Conservation (phyloP, 2,113 vertebrate genomes). For the Pangasianodon hypophthalmus region DNA sequence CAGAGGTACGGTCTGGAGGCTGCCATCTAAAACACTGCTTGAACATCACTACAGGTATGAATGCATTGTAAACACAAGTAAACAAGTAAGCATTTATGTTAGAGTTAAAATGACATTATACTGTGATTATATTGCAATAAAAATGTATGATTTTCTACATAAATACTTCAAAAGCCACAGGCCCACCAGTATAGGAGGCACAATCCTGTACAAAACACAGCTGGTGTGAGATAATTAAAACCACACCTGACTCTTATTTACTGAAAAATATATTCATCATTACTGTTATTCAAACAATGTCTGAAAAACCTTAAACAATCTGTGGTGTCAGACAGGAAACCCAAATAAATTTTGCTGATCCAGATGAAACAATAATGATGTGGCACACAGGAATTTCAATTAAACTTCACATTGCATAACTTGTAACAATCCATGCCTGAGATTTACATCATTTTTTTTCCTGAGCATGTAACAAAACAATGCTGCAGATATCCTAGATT, state of each 20-base stretch:
- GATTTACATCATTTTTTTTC: background rate
- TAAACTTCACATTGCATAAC: background rate
- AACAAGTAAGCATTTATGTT: background rate
- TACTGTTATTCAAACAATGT: slow-evolving; percentile 39
- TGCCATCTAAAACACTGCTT: slow-evolving; percentile 73
- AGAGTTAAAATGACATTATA: background rate
- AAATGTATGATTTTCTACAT: background rate
- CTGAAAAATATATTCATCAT: slow-evolving; percentile 33
- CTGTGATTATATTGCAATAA: background rate
- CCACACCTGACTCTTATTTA: background rate
- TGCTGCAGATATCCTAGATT: background rate
- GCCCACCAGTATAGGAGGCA: background rate
- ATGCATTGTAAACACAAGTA: background rate
- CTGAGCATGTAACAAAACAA: background rate
- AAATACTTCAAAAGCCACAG: background rate
- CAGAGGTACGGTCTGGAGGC: slow-evolving; percentile 72
- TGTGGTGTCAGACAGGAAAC: slow-evolving; percentile 37
- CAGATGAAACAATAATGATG: slow-evolving; percentile 40
- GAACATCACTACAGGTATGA: slow-evolving; percentile 74
- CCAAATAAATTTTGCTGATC: slow-evolving; percentile 40
- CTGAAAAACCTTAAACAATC: slow-evolving; percentile 41
- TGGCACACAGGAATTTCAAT: background rate
- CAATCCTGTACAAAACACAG: slow-evolving; percentile 21
- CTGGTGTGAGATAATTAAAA: slow-evolving; percentile 37
- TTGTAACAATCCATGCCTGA: background rate